phyloP scores from a whole-genome alignment of 2,888 invertebrate genomes.

The Coronaproctus castanopsis region DNA sequence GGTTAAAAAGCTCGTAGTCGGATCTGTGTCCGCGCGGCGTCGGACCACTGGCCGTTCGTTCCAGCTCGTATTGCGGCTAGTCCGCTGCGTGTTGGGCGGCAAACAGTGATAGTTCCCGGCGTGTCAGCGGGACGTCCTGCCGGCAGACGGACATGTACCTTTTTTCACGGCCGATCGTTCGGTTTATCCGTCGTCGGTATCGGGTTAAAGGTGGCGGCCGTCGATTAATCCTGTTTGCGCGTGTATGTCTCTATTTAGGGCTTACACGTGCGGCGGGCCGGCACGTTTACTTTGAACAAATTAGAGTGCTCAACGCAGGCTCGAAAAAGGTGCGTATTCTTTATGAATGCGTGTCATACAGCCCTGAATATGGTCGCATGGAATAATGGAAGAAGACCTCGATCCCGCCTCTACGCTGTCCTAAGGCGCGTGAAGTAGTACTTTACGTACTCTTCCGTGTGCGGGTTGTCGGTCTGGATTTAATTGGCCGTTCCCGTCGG shows the following conservation, averaged over 20 bases:
- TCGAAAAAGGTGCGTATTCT: conserved; percentile 21
- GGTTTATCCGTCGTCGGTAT: no score
- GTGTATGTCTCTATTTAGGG: conserved; percentile 26
- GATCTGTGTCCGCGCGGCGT: conserved; percentile 30
- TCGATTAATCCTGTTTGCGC: conserved; percentile 24
- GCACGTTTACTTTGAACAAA: conserved; percentile 44
- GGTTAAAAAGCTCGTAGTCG: conserved; percentile 40
- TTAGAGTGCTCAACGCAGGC: conserved; percentile 44
- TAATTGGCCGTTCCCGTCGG: not conserved
- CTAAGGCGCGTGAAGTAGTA: conserved; percentile 4
- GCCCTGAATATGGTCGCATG: conserved; percentile 34
- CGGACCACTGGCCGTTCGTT: conserved; percentile 28
- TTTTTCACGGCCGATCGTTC: not conserved
- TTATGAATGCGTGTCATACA: conserved; percentile 2
- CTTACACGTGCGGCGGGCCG: conserved; percentile 29
- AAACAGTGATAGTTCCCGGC: conserved; percentile 12
- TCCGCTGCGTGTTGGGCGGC: no score
- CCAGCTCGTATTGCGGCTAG: conserved; percentile 2
- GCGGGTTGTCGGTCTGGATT: conserved; percentile 3
- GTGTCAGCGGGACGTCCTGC: conserved; percentile 19
- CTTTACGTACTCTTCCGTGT: conserved; percentile 10
- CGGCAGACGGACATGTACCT: conserved; percentile 15
- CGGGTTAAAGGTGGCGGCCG: no score
- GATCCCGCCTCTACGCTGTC: conserved; percentile 36
- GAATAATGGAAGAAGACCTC: conserved; percentile 43